Evolutionary conservation across 2,888 invertebrate genomes (phyloP).

Genomic region (Aphodius granarius): DNA sequence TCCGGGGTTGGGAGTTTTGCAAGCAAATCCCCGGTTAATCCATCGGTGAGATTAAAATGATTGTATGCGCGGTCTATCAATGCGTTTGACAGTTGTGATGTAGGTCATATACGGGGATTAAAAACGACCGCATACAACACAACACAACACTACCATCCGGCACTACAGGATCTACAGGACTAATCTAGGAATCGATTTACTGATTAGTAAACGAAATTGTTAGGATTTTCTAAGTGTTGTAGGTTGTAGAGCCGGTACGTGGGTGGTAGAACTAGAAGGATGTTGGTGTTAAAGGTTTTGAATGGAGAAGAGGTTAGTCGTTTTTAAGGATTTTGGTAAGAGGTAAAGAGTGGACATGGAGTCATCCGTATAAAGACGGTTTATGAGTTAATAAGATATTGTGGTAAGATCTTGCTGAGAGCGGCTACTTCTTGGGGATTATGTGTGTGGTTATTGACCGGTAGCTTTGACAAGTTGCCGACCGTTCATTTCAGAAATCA

Average conservation of each 20-base stretch:
- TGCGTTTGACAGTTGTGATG: conserved; percentile 38
- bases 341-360: not conserved
- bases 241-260: no score
- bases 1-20: conserved; percentile 1
- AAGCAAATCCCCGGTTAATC: conserved; percentile 35
- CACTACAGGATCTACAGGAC: not conserved
- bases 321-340: not conserved
- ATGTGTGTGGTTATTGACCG: not conserved
- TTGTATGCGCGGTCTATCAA: conserved; percentile 30
- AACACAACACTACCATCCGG: not conserved
- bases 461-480: not conserved
- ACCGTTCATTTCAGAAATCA: not conserved
- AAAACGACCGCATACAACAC: conserved; percentile 26
- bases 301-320: not conserved
- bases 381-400: not conserved
- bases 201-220: not conserved
- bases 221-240: not conserved
- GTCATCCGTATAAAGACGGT: not conserved
- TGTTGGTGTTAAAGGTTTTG: not conserved
- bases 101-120: conserved; percentile 33
- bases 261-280: not conserved
- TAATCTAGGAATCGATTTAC: not conserved
- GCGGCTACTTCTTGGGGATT: not conserved
- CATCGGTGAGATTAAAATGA: conserved; percentile 33
- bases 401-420: not conserved